Percentiles rank a stretch among this genome's conserved stretches.
phyloP scores from a whole-genome alignment of 2,113 vertebrate genomes.

The Megaceryle torquata region DNA sequence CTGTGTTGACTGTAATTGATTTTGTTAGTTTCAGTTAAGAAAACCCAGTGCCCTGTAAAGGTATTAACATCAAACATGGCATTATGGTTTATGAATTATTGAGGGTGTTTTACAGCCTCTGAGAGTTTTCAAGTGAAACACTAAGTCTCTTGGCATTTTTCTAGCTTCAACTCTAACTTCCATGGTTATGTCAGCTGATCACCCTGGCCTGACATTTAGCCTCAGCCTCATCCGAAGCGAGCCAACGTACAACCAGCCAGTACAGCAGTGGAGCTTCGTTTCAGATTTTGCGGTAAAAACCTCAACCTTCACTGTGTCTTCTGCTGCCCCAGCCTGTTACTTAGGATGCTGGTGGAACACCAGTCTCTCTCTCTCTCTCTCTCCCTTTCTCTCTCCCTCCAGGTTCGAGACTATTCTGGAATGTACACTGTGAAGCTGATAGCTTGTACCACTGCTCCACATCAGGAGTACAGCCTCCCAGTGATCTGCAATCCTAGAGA shows the following conservation, averaged over 20 bases:
- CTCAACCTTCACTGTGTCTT: not conserved
- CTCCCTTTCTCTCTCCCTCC: not conserved
- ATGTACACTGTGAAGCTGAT: constrained; percentile 86
- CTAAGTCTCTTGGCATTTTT: constrained; percentile 4
- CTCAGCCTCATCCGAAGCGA: constrained; percentile 85
- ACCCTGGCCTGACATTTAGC: constrained; percentile 87
- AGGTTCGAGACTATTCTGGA: constrained; percentile 96
- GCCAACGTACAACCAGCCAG: constrained; percentile 86
- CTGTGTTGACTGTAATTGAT: not conserved
- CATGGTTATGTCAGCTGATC: constrained; percentile 84
- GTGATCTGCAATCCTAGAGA: constrained; percentile 88
- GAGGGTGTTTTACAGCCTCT: not conserved
- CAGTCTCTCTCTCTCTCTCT: not conserved
- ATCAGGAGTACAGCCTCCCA: constrained; percentile 83
- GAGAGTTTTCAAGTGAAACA: not conserved
- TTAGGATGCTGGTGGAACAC: not conserved
- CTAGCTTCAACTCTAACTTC: constrained; percentile 79
- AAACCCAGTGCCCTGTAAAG: not conserved
- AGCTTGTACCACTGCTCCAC: constrained; percentile 82
- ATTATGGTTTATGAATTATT: not conserved
- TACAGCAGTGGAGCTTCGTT: constrained; percentile 91
- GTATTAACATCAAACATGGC: not conserved
- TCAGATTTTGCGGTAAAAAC: constrained; percentile 90
- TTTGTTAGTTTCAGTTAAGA: not conserved
- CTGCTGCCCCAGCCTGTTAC: not conserved